Base-by-base conservation (phyloP, 2,888 invertebrate genomes). In the Coremacera marginata region DNA sequence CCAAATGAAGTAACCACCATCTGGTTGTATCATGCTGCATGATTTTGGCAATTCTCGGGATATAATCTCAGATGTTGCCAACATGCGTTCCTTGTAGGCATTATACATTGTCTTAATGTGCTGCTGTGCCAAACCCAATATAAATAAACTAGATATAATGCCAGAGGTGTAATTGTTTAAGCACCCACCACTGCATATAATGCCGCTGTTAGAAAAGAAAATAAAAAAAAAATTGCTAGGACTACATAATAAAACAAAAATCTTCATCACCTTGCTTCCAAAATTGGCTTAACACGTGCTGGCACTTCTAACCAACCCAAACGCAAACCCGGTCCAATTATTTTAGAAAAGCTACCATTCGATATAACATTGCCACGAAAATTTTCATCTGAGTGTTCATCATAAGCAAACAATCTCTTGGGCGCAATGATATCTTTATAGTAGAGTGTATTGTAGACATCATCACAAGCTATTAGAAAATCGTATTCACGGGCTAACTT, bases 1-100 rank as follows among this genome's bases (percentile, higher is more conserved):
- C 93, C 93, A 93, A 63, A 93, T 85, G 79, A 93, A 93, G 82
- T 92, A 93, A 11, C 93, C 93, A 2, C 93, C 93, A 79, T 84
- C 79, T 5, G 92, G 91, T 63, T 86, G 83, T 1, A 83, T 76
- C 80, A 90, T 90, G 0, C 82, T 85, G 80, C 92, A 91, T 22
- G 84, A 83, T 0, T 77, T 51, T 9, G 91, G 92, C 62, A 92
- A 82, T 79, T 89, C 83, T 49, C 85, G 82, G 44, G 88, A 85
- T 14, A 92, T 86, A 25, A 89, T 84, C 5, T 88, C 82, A 81
- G 90, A 89, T 51, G 90, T 83, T 44, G 86, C 87, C 72, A 84
- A 79, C 89, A 91, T 90, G 72, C 92, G 89, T 78, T 89, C 89
- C 86, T 87, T 89, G 76, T 91, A 91, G 7, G 88, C 87, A 44